A percentile compares a stretch with the other conserved stretches of the same genome.
These are phyloP conservation scores for Anoura caudifer DNA, from an alignment of 2,113 vertebrate genomes.

Conservation along the genomic window DNA sequence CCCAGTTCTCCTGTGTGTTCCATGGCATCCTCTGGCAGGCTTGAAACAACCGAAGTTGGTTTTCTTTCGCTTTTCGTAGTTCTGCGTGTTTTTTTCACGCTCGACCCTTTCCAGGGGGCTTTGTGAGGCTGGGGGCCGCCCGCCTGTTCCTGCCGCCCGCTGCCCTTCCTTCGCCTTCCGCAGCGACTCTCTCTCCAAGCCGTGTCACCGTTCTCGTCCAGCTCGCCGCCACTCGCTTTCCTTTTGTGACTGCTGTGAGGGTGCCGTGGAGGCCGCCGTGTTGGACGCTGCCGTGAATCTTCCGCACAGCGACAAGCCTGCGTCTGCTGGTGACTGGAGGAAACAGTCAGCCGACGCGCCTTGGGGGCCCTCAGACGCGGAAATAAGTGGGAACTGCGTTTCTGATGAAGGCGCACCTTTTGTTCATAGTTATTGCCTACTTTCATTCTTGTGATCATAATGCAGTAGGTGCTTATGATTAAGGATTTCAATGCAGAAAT, in stretches of 20 bases:
- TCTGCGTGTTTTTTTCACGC: neutral
- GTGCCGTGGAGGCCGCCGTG: neutral
- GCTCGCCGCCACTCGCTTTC: neutral
- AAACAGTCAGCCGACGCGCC: neutral
- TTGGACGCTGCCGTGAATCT: neutral
- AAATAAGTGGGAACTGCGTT: neutral
- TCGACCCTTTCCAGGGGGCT: neutral
- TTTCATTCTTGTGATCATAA: slow-evolving; percentile 12
- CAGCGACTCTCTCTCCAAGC: neutral
- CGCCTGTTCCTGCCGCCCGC: too few relatives aligned
- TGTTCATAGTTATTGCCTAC: neutral
- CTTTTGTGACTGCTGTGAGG: neutral
- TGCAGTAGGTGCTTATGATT: neutral
- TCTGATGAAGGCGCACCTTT: neutral
- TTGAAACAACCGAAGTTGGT: neutral
- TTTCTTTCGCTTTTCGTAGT: neutral
- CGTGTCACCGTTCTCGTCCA: neutral
- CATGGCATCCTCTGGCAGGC: neutral
- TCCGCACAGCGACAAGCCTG: neutral
- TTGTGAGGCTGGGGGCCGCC: neutral
- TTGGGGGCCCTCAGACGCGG: neutral
- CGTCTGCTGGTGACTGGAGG: neutral
- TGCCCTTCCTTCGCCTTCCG: neutral
- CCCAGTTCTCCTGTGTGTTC: neutral
- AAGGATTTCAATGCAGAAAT: slow-evolving; percentile 20